Evolutionary conservation across 64 coral and sea anemone species (phyloP), one percentile per base, ranked within the genome.

Genomic region (Montipora efflorescens): DNA sequence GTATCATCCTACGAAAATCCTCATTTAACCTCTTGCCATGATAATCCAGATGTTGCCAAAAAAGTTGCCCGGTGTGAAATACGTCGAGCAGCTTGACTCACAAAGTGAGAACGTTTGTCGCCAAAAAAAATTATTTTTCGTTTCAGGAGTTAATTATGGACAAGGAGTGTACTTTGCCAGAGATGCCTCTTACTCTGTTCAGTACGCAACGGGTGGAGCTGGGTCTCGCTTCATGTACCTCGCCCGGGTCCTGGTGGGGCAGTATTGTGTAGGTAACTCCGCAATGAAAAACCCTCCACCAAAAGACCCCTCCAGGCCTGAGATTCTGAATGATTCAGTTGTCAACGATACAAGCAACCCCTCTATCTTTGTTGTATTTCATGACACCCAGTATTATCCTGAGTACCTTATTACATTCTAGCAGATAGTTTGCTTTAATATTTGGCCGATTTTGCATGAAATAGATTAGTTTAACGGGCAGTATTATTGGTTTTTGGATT

Each of bases 111-210:
- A 25, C 23, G 23, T 25, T 25, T 25, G 23, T 25, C 23, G 23
- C 0, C 23, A 25, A 25, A 25, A 25, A 64, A 64, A 71, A 1
- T 50, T 47, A 4, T 47, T 8, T 67, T 46, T 73, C 55, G 44
- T 84, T 84, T 19, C 64, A 86, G 82, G 62, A 48, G 12, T 1
- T 18, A 0, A 0, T 0, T 86, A 13, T 86, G 82, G 82, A 21
- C 62, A 51, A 13, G 93, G 93, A 8, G 87, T 94, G 9, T 94
- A 94, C 70, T 94, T 94, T 81, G 93, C 93, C 13, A 69, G 51
- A 78, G 47, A 94, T 44, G 90, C 90, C 9, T 92, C 90, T 12
- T 92, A 84, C 47, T 92, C 80, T 62, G 80, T 62, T 82, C 3
- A 16, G 5, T 82, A 18, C 23, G 78, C 90, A 59, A 16, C 2